phyloP scores from a whole-genome alignment of 2,113 vertebrate species.

The Anser brachyrhynchus region DNA sequence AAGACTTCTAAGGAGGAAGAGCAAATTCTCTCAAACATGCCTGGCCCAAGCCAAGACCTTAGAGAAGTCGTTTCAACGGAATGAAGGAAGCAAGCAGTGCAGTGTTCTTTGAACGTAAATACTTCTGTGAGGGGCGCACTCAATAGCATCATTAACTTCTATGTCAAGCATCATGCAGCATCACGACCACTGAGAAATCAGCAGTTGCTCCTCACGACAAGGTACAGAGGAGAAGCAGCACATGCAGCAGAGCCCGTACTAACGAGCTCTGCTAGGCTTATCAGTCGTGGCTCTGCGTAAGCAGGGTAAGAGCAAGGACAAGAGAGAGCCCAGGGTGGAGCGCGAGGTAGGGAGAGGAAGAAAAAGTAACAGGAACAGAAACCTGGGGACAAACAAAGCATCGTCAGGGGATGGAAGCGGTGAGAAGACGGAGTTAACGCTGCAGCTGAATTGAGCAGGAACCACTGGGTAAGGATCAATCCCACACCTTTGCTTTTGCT shows the following conservation, averaged over 20 bases:
- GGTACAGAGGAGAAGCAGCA: neutral
- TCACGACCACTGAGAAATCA: neutral
- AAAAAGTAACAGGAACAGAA: neutral
- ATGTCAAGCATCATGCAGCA: neutral
- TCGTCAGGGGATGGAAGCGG: neutral
- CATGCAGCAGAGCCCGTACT: neutral
- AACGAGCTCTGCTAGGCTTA: neutral
- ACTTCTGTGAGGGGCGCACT: neutral
- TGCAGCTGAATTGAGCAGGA: neutral
- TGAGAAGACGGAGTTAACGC: neutral
- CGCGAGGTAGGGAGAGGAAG: rapidly evolving
- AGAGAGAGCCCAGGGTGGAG: neutral
- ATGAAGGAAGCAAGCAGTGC: neutral
- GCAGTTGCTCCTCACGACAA: neutral
- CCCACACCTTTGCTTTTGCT: neutral
- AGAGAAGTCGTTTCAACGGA: neutral
- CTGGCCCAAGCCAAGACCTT: neutral
- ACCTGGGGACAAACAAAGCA: neutral
- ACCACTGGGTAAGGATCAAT: neutral
- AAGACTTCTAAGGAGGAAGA: neutral
- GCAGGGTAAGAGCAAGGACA: neutral
- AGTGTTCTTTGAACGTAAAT: neutral
- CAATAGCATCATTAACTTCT: neutral
- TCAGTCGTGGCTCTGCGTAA: neutral
- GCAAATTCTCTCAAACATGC: neutral